Evolutionary conservation across 2,888 invertebrate genomes (phyloP).

Genomic region (Ormia ochracea): DNA sequence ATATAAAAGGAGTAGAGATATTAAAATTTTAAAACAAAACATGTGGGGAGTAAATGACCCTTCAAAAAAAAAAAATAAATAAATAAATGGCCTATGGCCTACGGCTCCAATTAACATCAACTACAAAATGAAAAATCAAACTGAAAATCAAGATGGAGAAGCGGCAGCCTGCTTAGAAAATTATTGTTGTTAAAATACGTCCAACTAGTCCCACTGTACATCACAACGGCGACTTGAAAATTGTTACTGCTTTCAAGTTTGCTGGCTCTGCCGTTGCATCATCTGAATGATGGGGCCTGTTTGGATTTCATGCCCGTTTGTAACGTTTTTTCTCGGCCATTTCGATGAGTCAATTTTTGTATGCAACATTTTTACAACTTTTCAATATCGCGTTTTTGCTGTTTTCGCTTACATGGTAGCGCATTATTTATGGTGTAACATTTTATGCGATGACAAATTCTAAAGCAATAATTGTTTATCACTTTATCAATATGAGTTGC

Average conservation of each 20-base stretch:
- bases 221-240: neutral
- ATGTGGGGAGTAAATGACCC: too few relatives aligned
- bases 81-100: too few relatives aligned
- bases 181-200: too few relatives aligned
- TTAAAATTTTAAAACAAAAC: too few relatives aligned
- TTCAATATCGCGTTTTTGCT: constrained; percentile 10
- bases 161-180: too few relatives aligned
- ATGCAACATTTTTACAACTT: constrained; percentile 26
- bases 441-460: constrained; percentile 57
- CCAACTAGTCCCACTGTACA: constrained; percentile 14
- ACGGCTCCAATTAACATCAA: too few relatives aligned
- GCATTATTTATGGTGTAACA: constrained; percentile 49
- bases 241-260: neutral
- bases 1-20: too few relatives aligned
- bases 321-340: neutral
- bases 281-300: constrained; percentile 7
- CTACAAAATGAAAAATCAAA: too few relatives aligned
- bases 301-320: constrained; percentile 4
- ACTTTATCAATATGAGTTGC: constrained; percentile 49
- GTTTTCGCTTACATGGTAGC: constrained; percentile 29
- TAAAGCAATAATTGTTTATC: constrained; percentile 59
- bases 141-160: too few relatives aligned
- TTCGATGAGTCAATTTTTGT: constrained; percentile 48
- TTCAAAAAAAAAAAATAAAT: too few relatives aligned
- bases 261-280: neutral